Conservation (phyloP, 1,140 invertebrate genomes). For the Neodiprion fabricii region DNA sequence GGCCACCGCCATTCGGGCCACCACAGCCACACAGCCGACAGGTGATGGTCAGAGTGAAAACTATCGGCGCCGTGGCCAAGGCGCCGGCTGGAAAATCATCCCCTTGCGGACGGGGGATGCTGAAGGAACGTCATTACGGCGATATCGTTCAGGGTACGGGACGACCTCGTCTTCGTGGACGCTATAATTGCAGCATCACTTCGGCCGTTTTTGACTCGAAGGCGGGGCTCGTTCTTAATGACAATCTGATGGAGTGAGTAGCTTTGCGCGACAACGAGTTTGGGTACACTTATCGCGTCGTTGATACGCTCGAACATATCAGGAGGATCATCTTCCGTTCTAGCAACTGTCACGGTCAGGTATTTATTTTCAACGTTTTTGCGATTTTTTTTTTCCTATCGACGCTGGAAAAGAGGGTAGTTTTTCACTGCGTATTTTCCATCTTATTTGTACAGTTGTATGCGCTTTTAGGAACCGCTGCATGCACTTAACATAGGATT, state of each 20-base stretch:
- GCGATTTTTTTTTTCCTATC: too few species aligned
- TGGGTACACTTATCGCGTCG: conserved; percentile 70
- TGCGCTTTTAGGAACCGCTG: too few species aligned
- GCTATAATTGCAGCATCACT: conserved; percentile 66
- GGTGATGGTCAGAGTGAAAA: conserved; percentile 74
- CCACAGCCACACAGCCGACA: conserved; percentile 78
- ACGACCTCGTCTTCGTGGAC: conserved; percentile 73
- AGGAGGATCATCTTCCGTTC: background rate
- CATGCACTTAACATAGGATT: too few species aligned
- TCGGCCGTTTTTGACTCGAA: conserved; percentile 77
- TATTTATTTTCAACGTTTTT: too few species aligned
- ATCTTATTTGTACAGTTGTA: too few species aligned
- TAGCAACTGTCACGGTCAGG: too few species aligned
- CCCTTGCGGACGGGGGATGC: conserved; percentile 73
- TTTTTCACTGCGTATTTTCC: too few species aligned
- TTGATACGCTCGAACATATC: conserved; percentile 64
- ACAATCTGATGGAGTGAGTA: conserved; percentile 68
- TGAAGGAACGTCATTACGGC: conserved; percentile 65
- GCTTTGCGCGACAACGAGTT: conserved; percentile 75
- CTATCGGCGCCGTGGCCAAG: conserved; percentile 69
- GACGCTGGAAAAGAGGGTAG: too few species aligned
- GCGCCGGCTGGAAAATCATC: conserved; percentile 71
- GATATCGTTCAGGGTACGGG: conserved; percentile 72
- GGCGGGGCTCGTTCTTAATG: conserved; percentile 70
- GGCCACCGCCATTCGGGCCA: conserved; percentile 79